Evolutionary conservation across 2,888 invertebrate genomes (phyloP), one percentile per base, ranked within the genome.

Genomic region (Bimastos eiseni): DNA sequence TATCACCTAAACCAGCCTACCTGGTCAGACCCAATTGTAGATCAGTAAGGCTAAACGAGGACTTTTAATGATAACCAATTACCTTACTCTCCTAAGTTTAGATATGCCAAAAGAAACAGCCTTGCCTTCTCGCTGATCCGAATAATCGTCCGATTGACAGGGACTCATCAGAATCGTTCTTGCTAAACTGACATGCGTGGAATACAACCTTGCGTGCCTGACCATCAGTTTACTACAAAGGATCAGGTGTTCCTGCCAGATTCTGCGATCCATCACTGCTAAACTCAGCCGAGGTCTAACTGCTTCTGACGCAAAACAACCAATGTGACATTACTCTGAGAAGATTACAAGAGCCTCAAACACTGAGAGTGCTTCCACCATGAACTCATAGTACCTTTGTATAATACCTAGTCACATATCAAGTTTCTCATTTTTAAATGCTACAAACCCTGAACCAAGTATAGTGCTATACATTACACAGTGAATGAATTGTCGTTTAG

Each of bases 211-310:
- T 41, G 92, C 91, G 24, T 90, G 91, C 70, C 86, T 91, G 34
- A 92, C 91, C 49, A 92, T 90, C 83, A 90, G 49, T 84, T 86
- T 89, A 49, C 91, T 91, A 86, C 92, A 91, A 33, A 91, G 70
- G 89, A 92, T 91, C 41, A 92, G 90, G 37, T 92, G 92, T 24
- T 92, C 92, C 90, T 92, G 92, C 92, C 92, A 92, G 70, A 90
- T n/a, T n/a, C 89, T 55, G 19, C 92, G 89, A 89, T 92, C 92
- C 92, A 92, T 92, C 70, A 5, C n/a, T 70, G 70, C 70, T n/a
- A 30, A 70, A 30, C n/a, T 44, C 44, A 3, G 55, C 55, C n/a
- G n/a, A 17, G 0, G 70, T 70, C 13, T 70, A 70, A 70, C 30
- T 6, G 8, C 70, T 70, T n/a, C 8, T 1, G 70, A 11, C 70